Conservation (phyloP, 2,113 vertebrate species). For the Nesospiza acunhae region DNA sequence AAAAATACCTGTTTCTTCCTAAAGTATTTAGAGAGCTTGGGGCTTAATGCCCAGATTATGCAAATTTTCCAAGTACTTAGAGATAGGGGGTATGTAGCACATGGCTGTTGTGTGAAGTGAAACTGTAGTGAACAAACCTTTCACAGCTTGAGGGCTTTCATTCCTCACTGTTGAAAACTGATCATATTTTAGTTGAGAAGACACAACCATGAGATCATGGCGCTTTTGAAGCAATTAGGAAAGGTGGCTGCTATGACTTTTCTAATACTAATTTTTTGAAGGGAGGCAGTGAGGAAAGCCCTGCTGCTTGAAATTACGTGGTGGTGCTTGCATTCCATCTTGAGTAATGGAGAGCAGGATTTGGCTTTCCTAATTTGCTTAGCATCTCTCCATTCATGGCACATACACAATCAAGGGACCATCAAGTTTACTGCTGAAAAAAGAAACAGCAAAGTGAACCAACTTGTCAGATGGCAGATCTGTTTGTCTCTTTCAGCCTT, state of each 20-base stretch:
- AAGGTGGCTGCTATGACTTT: not conserved
- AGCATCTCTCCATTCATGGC: not conserved
- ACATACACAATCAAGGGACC: not conserved
- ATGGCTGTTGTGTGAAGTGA: not conserved
- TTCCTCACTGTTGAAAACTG: not conserved
- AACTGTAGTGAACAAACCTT: not conserved
- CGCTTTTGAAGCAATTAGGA: not conserved
- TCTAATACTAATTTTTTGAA: not conserved
- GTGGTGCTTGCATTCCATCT: not conserved
- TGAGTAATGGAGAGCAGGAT: not conserved
- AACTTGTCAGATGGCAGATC: not conserved
- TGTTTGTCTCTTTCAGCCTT: not conserved
- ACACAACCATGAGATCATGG: not conserved
- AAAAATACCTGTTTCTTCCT: not conserved
- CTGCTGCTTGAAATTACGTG: not conserved
- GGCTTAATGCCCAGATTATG: not conserved
- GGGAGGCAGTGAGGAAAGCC: not conserved
- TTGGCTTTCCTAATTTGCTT: not conserved
- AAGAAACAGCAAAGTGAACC: not conserved
- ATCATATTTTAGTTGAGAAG: not conserved
- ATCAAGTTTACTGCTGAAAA: not conserved
- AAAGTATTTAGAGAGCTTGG: not conserved
- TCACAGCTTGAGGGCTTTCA: not conserved
- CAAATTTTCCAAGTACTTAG: not conserved
- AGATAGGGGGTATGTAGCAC: rapidly evolving